Base-by-base conservation (phyloP, 2,888 invertebrate genomes). In the Drosophila mayaguana region DNA sequence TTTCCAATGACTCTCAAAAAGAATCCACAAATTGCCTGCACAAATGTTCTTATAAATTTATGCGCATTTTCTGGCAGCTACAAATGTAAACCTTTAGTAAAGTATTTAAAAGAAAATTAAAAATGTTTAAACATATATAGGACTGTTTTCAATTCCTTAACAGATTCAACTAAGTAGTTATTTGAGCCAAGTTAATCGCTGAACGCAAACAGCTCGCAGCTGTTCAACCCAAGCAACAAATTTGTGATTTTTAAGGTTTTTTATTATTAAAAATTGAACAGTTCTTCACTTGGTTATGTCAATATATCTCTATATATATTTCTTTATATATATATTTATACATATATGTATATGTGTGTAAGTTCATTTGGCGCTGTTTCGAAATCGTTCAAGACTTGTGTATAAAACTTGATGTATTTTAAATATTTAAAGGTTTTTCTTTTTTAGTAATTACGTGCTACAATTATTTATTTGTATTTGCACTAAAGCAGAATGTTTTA, bases 291-390 rank as follows among this genome's bases (percentile, higher is more conserved):
- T 75, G 77, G 57, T 75, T 79, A 77, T 55, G 38, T 48, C 48
- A 48, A 32, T 32, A 48, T 18, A 48, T 48, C 6, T 48, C n/a
- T 48, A n/a, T 48, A 48, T 48, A 28, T 28, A 28, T 48, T 6
- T 32, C 2, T 18, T 12, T 64, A 67, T 68, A 28, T 32, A 32
- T 32, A 32, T 32, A 32, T 32, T 9, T 11, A 32, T 32, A 32
- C 11, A 32, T 32, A 32, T 11, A 32, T 32, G 11, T 32, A 32
- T 32, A 32, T 32, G 6, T 70, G 32, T 42, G 50, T 88, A 88
- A 88, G 89, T 88, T 84, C 83, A 86, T 84, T 84, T 88, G 83
- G 83, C 83, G 88, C 85, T 80, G 77, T 65, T 82, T 88, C 32
- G 69, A 85, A 76, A 83, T 86, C 76, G 72, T 73, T 74, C 74